phyloP scores from a whole-genome alignment of 1,140 invertebrate species.

The Lasioglossum baleicum region DNA sequence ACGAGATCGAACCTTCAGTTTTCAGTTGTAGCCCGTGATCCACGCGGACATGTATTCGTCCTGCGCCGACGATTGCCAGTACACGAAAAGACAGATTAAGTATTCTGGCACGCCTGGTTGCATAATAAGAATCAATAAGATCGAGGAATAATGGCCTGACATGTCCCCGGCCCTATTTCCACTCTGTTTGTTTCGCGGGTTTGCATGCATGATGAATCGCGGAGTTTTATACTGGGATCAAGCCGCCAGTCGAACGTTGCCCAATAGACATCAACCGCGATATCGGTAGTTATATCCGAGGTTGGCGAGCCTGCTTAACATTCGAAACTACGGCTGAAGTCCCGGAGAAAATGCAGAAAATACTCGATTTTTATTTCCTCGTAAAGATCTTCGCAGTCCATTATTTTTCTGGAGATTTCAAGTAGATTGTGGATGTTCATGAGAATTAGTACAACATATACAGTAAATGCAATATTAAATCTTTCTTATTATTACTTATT shows the following conservation, averaged over 20 bases:
- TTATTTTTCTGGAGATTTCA: too few relatives aligned
- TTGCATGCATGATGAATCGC: constrained; percentile 63
- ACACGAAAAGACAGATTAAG: constrained; percentile 63
- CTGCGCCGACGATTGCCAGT: constrained; percentile 6
- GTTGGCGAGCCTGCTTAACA: background rate
- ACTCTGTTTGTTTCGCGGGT: constrained; percentile 63
- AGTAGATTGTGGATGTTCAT: too few relatives aligned
- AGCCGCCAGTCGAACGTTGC: constrained; percentile 14
- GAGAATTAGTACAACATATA: too few relatives aligned
- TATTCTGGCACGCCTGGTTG: constrained; percentile 66
- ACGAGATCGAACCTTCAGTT: background rate
- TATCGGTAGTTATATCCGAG: background rate
- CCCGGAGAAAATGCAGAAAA: too few relatives aligned
- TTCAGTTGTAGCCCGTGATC: background rate
- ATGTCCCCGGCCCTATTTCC: constrained; percentile 50
- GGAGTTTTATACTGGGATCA: constrained; percentile 60
- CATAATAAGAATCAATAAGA: constrained; percentile 74
- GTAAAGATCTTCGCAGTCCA: too few relatives aligned
- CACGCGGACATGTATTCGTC: constrained; percentile 13
- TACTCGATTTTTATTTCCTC: too few relatives aligned
- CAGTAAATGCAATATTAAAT: too few relatives aligned
- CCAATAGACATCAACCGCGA: background rate
- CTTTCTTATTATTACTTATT: too few relatives aligned
- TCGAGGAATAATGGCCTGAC: constrained; percentile 62
- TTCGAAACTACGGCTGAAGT: too few relatives aligned